Base-by-base conservation (phyloP, 2,113 vertebrate species). In the Tapirus terrestris region DNA sequence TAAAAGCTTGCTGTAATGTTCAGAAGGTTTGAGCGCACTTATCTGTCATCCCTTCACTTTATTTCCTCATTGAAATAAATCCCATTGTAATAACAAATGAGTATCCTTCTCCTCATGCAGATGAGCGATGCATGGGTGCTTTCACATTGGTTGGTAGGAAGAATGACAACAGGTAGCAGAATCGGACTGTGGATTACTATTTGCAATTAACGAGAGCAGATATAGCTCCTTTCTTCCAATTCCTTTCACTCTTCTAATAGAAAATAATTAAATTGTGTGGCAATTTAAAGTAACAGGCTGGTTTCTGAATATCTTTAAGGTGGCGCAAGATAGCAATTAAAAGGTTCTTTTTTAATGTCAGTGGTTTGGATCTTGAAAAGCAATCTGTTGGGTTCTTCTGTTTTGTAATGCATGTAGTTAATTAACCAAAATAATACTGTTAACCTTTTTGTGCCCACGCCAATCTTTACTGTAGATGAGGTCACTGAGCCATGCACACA, bases 51-150 rank as follows among this genome's bases (percentile, higher is more conserved):
- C 96, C 80, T 95, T 97, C 96, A 63, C 93, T 98, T 98, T 91
- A 96, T 98, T 98, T 98, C 97, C 97, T 98, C 96, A 96, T 94
- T 98, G 97, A 99, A 99, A 98, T 98, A 97, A 99, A 98, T 98
- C 97, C 96, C 65, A 98, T 97, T 98, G 96, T 98, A 98, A 98
- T 97, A 98, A 97, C 96, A 98, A 98, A 98, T 0, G 68, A 97
- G 86, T 96, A 96, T 95, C 95, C 91, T 96, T 83, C 98, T 98
- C 77, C 94, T 97, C 97, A 98, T 96, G 97, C 96, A 99, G 98
- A 98, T 95, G 97, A 98, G 91, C 3, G 1, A 89, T 82, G 86
- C 84, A 89, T 93, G 93, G 67, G 29, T 92, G 65, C 77, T 96
- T 98, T 96, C 89, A 97, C 85, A 83, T 80, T 93, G 92, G 80